Conservation (phyloP, 2,888 invertebrate species). For the Chironomus riparius region DNA sequence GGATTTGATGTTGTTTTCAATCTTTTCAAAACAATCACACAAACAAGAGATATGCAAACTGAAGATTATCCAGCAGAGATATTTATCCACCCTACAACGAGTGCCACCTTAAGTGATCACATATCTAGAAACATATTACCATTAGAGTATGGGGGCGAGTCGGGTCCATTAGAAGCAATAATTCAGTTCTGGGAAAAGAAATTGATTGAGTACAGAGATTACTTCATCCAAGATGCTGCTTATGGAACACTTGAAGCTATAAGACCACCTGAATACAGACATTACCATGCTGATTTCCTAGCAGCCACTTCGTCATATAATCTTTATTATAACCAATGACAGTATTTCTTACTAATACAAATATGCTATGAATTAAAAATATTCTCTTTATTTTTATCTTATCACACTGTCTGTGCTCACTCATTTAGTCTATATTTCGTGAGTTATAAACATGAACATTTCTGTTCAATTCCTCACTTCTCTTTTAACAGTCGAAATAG, state of each 20-base stretch:
- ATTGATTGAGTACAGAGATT: slow-evolving; percentile 44
- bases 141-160: slow-evolving; percentile 57
- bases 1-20: slow-evolving; percentile 47
- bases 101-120: slow-evolving; percentile 47
- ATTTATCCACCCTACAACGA: slow-evolving; percentile 3
- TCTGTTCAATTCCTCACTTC: no score
- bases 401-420: not conserved
- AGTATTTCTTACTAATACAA: not conserved
- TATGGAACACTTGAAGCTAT: slow-evolving; percentile 48
- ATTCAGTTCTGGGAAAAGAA: slow-evolving; percentile 45
- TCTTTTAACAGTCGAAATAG: no score
- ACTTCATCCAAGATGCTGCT: slow-evolving; percentile 46
- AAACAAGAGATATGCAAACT: slow-evolving; percentile 45
- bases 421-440: not conserved
- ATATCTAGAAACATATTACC: slow-evolving; percentile 53
- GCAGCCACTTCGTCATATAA: not conserved
- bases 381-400: not conserved
- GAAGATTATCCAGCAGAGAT: slow-evolving; percentile 25
- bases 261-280: slow-evolving; percentile 38
- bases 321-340: not conserved
- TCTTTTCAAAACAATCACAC: slow-evolving; percentile 46
- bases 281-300: slow-evolving; percentile 13
- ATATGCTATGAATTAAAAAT: no score
- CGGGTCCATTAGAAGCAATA: slow-evolving; percentile 39
- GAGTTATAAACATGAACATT: no score